These are phyloP conservation scores for Hyperoplus lanceolatus DNA, from an alignment of 2,797 vertebrate species.

Conservation along the genomic window DNA sequence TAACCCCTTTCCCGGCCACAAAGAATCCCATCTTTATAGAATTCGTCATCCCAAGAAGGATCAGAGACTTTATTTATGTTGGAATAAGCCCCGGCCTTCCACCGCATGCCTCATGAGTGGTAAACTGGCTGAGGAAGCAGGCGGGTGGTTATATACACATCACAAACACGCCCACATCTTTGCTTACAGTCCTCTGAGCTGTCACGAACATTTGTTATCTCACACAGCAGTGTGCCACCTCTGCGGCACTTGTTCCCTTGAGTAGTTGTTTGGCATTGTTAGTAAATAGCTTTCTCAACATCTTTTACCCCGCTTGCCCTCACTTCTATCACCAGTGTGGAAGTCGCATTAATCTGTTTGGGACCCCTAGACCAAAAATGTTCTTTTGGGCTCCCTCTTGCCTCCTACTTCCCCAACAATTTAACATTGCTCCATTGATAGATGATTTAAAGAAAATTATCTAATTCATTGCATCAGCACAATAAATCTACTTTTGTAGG, in stretches of 20 bases:
- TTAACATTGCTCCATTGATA: background rate
- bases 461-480: background rate
- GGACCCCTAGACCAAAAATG: background rate
- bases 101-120: slow-evolving; percentile 62
- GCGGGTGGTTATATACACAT: slow-evolving; percentile 69
- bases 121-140: slow-evolving; percentile 60
- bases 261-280: slow-evolving; percentile 53
- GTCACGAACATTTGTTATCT: slow-evolving; percentile 69
- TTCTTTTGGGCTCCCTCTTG: background rate
- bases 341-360: slow-evolving; percentile 6
- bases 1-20: slow-evolving; percentile 65
- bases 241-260: slow-evolving; percentile 35
- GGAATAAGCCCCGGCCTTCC: slow-evolving; percentile 56
- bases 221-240: slow-evolving; percentile 52
- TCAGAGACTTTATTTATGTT: slow-evolving; percentile 75
- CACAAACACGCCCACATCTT: slow-evolving; percentile 59
- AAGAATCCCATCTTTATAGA: slow-evolving; percentile 71
- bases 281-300: slow-evolving; percentile 20
- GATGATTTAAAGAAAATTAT: background rate
- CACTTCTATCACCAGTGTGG: background rate
- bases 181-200: slow-evolving; percentile 56
- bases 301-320: background rate
- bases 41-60: slow-evolving; percentile 77
- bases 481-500: background rate
- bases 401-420: background rate